These are phyloP conservation scores for Carassius auratus DNA, from an alignment of 2,113 vertebrate species.

Conservation along the genomic window DNA sequence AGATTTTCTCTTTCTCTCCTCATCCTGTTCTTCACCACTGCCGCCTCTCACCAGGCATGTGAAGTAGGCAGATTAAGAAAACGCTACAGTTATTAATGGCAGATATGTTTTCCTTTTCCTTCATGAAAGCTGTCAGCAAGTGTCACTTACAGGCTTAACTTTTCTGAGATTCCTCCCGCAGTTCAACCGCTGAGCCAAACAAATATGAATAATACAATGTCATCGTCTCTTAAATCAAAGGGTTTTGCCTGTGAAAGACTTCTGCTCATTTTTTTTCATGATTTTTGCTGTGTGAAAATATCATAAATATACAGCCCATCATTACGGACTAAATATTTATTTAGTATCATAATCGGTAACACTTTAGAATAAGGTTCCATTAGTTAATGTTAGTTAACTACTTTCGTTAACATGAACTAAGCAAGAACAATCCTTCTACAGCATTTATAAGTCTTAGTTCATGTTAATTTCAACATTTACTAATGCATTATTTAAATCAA, in stretches of 20 bases:
- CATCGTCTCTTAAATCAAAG: not conserved
- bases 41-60: not conserved
- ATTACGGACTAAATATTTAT: not conserved
- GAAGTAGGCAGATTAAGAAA: constrained; percentile 10
- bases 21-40: not conserved
- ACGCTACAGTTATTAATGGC: not conserved
- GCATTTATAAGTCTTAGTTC: too few species aligned
- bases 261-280: not conserved
- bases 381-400: too few species aligned
- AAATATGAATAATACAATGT: constrained; percentile 14
- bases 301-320: not conserved
- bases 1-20: not conserved
- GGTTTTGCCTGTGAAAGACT: not conserved
- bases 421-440: too few species aligned
- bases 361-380: too few species aligned
- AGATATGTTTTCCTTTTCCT: not conserved
- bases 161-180: not conserved
- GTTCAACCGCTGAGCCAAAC: not conserved
- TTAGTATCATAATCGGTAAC: not conserved
- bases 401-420: too few species aligned
- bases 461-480: too few species aligned
- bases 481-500: too few species aligned
- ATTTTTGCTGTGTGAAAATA: not conserved
- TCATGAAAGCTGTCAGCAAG: not conserved
- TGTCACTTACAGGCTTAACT: constrained; percentile 5